A percentile compares a stretch with the other conserved stretches of the same genome.
These are phyloP conservation scores for Ia io DNA, from an alignment of 2,113 vertebrate species.

Conservation along the genomic window DNA sequence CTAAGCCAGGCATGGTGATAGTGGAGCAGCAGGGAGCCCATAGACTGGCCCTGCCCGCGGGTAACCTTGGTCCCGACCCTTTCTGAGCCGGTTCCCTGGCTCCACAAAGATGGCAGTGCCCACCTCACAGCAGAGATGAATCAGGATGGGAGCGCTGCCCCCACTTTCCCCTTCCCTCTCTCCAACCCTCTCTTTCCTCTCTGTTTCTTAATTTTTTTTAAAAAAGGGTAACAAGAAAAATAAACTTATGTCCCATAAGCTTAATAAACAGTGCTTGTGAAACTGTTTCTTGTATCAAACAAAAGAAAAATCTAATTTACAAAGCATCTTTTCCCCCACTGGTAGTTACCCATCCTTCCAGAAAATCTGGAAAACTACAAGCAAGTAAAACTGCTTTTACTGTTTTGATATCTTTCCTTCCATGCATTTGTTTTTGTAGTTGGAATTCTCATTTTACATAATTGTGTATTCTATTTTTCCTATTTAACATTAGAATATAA, in stretches of 20 bases:
- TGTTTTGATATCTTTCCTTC: not conserved
- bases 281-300: not conserved
- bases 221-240: not conserved
- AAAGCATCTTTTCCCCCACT: not conserved
- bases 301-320: not conserved
- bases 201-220: not conserved
- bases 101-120: not conserved
- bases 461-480: not conserved
- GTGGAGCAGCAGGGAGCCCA: not conserved
- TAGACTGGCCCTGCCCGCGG: not conserved
- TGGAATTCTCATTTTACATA: constrained; percentile 30
- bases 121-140: not conserved
- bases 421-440: not conserved
- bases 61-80: not conserved
- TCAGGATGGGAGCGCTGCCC: not conserved
- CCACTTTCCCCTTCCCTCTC: not conserved
- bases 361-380: constrained; percentile 6
- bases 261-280: not conserved
- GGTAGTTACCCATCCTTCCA: not conserved
- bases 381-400: constrained; percentile 1
- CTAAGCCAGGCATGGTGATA: not conserved
- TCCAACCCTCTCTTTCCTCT: not conserved
- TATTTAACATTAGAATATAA: not conserved
- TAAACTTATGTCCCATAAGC: not conserved
- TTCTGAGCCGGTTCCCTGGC: not conserved